These are phyloP conservation scores for Plestiodon gilberti DNA, from an alignment of 2,113 vertebrate genomes.

Conservation along the genomic window DNA sequence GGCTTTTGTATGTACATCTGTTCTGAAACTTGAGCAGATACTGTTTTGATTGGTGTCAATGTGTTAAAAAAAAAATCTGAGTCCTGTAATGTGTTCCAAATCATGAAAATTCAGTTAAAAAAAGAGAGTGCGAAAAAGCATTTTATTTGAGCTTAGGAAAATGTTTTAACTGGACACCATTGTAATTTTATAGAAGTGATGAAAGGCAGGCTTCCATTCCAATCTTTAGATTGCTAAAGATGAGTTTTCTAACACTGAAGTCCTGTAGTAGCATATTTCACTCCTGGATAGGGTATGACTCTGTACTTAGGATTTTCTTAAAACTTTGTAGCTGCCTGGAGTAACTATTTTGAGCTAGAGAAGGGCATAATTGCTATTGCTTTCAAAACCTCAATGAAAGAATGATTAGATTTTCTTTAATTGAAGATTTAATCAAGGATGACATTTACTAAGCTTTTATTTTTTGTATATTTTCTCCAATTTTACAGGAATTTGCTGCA, in stretches of 20 bases:
- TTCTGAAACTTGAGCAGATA: not conserved
- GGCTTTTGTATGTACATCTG: not conserved
- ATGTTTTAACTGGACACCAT: not conserved
- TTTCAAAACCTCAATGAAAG: not conserved
- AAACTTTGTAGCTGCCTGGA: not conserved
- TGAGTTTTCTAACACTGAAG: not conserved
- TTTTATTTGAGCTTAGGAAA: not conserved
- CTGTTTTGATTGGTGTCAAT: not conserved
- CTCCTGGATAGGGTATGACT: not conserved
- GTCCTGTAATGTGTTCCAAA: not conserved
- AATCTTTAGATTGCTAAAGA: not conserved
- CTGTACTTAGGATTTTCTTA: not conserved
- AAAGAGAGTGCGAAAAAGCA: not conserved
- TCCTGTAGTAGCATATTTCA: not conserved
- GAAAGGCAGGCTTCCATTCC: not conserved
- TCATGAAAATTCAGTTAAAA: not conserved
- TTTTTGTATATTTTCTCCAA: slow-evolving; percentile 36
- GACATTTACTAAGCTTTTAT: not conserved
- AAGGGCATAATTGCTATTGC: not conserved
- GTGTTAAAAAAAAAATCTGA: not conserved
- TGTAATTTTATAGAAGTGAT: not conserved
- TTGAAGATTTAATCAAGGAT: not conserved
- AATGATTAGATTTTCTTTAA: not conserved
- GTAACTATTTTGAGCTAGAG: not conserved
- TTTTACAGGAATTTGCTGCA: slow-evolving; percentile 93